Conservation (phyloP, 2,888 invertebrate species). For the Drosophila stalkeri region DNA sequence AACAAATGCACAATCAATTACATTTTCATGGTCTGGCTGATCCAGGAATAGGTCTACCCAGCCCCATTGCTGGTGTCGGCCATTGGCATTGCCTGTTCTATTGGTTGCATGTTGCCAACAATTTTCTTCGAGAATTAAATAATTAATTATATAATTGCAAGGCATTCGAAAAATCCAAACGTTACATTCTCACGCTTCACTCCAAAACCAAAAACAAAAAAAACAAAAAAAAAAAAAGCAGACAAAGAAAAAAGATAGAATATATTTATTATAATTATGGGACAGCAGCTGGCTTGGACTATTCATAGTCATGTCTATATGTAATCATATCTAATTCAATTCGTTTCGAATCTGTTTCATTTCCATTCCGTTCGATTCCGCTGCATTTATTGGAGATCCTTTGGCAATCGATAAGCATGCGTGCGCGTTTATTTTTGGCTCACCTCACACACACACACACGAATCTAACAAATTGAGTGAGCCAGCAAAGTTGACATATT, state of each 20-base stretch:
- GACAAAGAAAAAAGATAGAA: constrained; percentile 13
- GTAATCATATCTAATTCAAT: background rate
- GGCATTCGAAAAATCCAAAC: constrained; percentile 46
- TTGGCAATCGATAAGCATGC: constrained; percentile 51
- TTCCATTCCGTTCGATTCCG: background rate
- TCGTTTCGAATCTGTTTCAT: background rate
- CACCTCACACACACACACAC: background rate
- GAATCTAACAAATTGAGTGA: constrained; percentile 66
- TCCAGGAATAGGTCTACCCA: constrained; percentile 4
- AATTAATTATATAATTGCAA: constrained; percentile 77
- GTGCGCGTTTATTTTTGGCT: constrained; percentile 46
- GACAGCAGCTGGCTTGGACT: constrained; percentile 35
- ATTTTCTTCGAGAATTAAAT: constrained; percentile 70
- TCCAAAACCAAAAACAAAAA: background rate
- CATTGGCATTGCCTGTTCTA: constrained; percentile 36
- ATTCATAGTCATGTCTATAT: constrained; percentile 38
- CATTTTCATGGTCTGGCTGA: constrained; percentile 25
- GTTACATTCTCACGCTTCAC: constrained; percentile 71
- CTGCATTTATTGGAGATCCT: constrained; percentile 31
- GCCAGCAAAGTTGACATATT: constrained; percentile 61
- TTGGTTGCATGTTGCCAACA: constrained; percentile 69
- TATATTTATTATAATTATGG: constrained; percentile 75
- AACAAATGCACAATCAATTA: constrained; percentile 11
- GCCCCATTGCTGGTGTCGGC: background rate
- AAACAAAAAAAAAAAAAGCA: background rate